Base-by-base conservation (phyloP, 2,113 vertebrate species). In the Picathartes gymnocephalus region DNA sequence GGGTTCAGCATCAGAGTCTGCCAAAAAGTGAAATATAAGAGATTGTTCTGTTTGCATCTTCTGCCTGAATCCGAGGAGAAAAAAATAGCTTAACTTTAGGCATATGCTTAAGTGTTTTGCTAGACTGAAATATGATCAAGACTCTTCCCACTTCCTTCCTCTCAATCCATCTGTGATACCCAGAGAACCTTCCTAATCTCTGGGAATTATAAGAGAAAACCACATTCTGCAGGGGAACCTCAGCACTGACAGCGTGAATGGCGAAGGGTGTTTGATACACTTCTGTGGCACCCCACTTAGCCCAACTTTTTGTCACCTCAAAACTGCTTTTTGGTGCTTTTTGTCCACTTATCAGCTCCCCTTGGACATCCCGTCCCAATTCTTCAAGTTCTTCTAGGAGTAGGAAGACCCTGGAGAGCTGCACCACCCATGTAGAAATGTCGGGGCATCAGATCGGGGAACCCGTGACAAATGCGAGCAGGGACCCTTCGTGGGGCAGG, bases 91-190 rank as follows among this genome's bases (percentile, higher is more conserved):
- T 84, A 91, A 80, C 80, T 95, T 84, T 73, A 85, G 72, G 82
- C 74, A 56, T 80, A 51, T 78, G 79, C 79, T 65, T 81, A 84
- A 88, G 69, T 83, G 60, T 90, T 96, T 80, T 95, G 76, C 88
- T 97, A 90, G 80, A 84, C 90, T 88, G 86, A 93, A 84, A 82
- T 89, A 54, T 93, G 68, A 83, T 94, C 51, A 70, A 81, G 80
- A 51, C 47, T 96, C 88, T 89, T 94, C 87, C 87, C 56, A 42
- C 86, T 90, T 93, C 73, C 77, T 88, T 90, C 80, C 79, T 89
- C 80, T 79, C 74, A 30, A 39, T 76, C 84, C 77, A 56, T 87
- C 83, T 81, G 77, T 92, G 81, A 74, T 91, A 86, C 88, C 57
- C 90, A 60, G n/a, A 78, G 74, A 90, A 73, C 39, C 15, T 68